Evolutionary conservation across 2,113 vertebrate species (phyloP).

Genomic region (Piaya cayana): DNA sequence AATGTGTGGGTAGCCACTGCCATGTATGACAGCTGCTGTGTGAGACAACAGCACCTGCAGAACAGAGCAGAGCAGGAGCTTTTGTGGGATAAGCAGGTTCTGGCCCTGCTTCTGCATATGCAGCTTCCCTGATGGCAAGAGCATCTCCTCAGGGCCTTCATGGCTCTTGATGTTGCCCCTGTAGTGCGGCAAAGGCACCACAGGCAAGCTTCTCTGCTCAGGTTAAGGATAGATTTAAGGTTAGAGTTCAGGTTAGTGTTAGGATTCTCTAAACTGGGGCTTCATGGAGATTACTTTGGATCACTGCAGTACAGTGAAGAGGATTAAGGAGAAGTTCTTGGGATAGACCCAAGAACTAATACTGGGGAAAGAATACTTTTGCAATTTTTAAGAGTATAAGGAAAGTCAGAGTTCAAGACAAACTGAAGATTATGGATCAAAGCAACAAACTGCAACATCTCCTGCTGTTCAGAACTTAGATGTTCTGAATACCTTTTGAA

Average conservation of each 20-base stretch:
- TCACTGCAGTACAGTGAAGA: neutral
- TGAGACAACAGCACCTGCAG: rapidly evolving
- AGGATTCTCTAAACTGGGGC: neutral
- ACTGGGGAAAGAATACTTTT: neutral
- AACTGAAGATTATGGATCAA: neutral
- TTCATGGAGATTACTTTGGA: neutral
- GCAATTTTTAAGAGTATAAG: neutral
- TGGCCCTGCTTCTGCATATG: neutral
- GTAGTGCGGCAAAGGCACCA: neutral
- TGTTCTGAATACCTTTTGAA: neutral
- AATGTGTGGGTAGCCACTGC: rapidly evolving
- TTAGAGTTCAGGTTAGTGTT: neutral
- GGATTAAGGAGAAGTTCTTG: neutral
- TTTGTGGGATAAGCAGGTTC: neutral
- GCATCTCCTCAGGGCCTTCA: neutral
- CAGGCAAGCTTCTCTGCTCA: neutral
- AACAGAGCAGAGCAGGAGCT: neutral
- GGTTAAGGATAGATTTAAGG: neutral
- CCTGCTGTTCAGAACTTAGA: too few relatives aligned
- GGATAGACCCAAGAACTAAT: neutral
- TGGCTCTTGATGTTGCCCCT: neutral
- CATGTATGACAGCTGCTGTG: neutral
- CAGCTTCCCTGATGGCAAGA: neutral
- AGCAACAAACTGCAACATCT: neutral
- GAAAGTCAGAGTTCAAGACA: neutral